Evolutionary conservation across 2,113 vertebrate species (phyloP).

Genomic region (Thalassoma bifasciatum): DNA sequence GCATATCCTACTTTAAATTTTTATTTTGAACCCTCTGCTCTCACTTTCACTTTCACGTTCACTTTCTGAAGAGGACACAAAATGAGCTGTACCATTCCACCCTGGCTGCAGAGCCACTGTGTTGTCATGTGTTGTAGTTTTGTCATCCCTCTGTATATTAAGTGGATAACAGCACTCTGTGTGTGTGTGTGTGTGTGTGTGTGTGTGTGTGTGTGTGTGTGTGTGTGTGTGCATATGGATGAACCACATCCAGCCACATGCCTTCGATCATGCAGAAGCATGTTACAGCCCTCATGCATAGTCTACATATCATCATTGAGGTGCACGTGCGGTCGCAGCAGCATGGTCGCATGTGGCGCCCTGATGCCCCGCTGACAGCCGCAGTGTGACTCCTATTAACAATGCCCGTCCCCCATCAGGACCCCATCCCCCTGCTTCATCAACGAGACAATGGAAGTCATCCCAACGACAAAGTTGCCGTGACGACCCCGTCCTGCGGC

Average conservation of each 20-base stretch:
- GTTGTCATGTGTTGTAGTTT: not conserved
- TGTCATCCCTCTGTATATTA: not conserved
- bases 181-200: too few relatives aligned
- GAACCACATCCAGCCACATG: conserved; percentile 46
- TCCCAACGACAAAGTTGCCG: conserved; percentile 76
- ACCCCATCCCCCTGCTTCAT: conserved; percentile 65
- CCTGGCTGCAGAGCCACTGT: not conserved
- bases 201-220: conserved; percentile 12
- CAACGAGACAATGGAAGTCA: conserved; percentile 75
- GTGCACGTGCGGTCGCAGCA: conserved; percentile 10
- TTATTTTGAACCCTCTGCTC: too few relatives aligned
- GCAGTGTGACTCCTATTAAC: conserved; percentile 83
- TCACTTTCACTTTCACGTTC: too few relatives aligned
- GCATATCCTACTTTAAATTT: too few relatives aligned
- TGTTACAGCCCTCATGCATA: conserved; percentile 36
- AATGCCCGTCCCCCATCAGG: conserved; percentile 66
- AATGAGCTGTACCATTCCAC: not conserved
- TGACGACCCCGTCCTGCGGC: conserved; percentile 79
- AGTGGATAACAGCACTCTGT: not conserved
- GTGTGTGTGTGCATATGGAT: conserved; percentile 30
- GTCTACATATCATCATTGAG: conserved; percentile 59
- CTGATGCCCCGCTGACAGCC: conserved; percentile 76
- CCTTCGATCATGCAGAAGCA: conserved; percentile 70
- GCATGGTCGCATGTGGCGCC: conserved; percentile 71
- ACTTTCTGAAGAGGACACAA: not conserved